Evolutionary conservation across 2,113 vertebrate genomes (phyloP), one percentile per base, ranked within the genome.

Genomic region (Hystrix cristata): DNA sequence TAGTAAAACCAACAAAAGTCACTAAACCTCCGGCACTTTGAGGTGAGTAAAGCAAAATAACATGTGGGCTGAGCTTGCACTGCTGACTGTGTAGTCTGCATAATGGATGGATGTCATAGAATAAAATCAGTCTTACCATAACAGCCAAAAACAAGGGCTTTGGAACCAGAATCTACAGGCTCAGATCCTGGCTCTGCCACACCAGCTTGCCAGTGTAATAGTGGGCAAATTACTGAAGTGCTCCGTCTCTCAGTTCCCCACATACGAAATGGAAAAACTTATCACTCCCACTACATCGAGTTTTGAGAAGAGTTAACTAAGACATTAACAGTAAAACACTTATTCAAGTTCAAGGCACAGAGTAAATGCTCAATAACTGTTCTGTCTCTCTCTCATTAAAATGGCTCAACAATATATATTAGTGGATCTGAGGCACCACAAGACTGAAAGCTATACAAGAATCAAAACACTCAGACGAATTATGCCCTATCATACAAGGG

Each of bases 281-380:
- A 55, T 65, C 34, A 69, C 62, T 69, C 67, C 29, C 46, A 48
- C 29, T 93, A 8, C 38, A 43, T 7, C 7, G 7, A 27, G 38
- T 57, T 95, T 48, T 79, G 34, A 93, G 72, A 86, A 86, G 55
- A 89, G 25, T 72, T 86, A 84, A 88, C 74, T 82, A 38, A 80
- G 12, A 78, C 79, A 65, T 51, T 27, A 94, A 21, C 23, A 34
- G 13, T 81, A 88, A 94, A 88, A 27, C 53, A 74, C 8, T 82
- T 86, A 86, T 21, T 19, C 90, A 93, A 85, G 27, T 48, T 11
- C 87, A 82, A 19, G 16, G 43, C 38, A 43, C 31, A 91, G 38
- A 92, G 46, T 72, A 81, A 94, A 38, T 62, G 60, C 57, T 88
- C 85, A 69, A 23, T 65, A 76, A 93, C 43, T 51, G 16, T 19